Evolutionary conservation across 2,797 vertebrate species (phyloP).

Genomic region (Crax fasciolata): DNA sequence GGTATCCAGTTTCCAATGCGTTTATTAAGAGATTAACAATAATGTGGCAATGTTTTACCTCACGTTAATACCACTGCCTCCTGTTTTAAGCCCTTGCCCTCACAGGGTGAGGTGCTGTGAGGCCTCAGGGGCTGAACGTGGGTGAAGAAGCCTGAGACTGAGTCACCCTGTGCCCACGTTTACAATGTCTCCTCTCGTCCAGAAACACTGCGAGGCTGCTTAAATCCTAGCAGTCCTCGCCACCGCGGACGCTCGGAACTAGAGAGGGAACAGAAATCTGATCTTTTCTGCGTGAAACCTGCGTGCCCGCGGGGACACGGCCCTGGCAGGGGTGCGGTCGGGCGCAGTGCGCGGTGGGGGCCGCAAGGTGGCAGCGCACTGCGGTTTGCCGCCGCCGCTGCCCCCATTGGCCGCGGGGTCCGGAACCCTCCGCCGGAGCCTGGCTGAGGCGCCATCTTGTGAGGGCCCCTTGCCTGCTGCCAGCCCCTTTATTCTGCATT

Average conservation of each 20-base stretch:
- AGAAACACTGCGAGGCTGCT: background rate
- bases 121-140: rapidly evolving
- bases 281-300: background rate
- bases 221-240: background rate
- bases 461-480: rapidly evolving
- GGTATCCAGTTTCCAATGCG: slow-evolving; percentile 22
- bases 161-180: rapidly evolving
- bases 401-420: background rate
- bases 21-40: slow-evolving; percentile 45
- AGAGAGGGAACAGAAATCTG: too few relatives aligned
- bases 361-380: slow-evolving; percentile 55
- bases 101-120: rapidly evolving
- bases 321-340: background rate
- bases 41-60: slow-evolving; percentile 9
- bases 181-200: background rate
- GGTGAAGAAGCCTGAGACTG: rapidly evolving
- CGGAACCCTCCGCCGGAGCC: background rate
- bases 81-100: background rate
- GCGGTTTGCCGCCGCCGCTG: background rate
- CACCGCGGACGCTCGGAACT: rapidly evolving
- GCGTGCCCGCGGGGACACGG: rapidly evolving
- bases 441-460: slow-evolving; percentile 37
- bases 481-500: rapidly evolving
- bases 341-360: background rate
- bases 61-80: background rate